Base-by-base conservation (phyloP, 2,888 invertebrate genomes). In the Xylota sylvarum region DNA sequence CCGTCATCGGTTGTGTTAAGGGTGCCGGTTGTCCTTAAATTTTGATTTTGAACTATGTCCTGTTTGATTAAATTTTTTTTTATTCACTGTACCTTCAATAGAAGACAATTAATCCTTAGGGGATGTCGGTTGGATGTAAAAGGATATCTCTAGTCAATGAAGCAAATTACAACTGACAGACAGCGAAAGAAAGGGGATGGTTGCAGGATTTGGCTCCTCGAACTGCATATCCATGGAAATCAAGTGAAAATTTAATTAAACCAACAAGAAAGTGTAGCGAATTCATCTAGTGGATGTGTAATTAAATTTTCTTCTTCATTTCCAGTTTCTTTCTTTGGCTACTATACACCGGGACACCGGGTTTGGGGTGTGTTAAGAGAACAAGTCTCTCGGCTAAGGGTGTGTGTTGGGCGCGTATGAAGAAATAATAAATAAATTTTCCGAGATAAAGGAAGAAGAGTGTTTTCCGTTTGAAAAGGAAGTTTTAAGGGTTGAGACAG, bases 231-330 rank as follows among this genome's bases (percentile, higher is more conserved):
- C 70, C 70, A 77, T 58, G 77, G 77, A 82, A 77, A 82, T 77
- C 70, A 35, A 48, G 62, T 70, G 64, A 64, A 78, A 78, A 78
- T 78, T 73, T 67, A 83, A 78, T 83, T 73, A 83, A 72, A 60
- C n/a, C 27, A 52, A 78, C 58, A 72, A 67, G 60, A 72, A 73
- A 83, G 72, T 67, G 78, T 83, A 67, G 55, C 83, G 52, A 83
- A 78, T 83, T 65, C 17, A 14, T 76, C 40, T 62, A 30, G 58
- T 46, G 56, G 77, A 56, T 58, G 60, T 77, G 23, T 83, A 83
- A 83, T 78, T 78, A 83, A 67, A 83, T 83, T 83, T 83, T 67
- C 58, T 52, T 72, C 65, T 60, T 67, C 65, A 73, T 83, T 83
- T 58, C 43, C 30, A 73, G 78, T 60, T n/a, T 37, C 52, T 70